Base-by-base conservation (phyloP, 1,140 invertebrate genomes). In the Atta cephalotes region DNA sequence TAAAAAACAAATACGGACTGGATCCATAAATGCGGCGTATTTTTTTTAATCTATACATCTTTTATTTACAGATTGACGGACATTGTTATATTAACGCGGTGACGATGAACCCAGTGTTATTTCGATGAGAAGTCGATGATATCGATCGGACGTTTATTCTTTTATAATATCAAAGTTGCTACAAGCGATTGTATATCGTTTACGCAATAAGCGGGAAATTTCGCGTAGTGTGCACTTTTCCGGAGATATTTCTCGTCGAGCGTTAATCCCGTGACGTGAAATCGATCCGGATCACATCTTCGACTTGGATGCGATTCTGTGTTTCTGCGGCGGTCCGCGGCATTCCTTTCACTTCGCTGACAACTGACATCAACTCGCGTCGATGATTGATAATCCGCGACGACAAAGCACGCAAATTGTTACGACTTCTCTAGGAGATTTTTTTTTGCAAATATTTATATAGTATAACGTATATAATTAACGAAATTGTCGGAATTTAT, bases 301-400 rank as follows among this genome's bases (percentile, higher is more conserved):
- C 80, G 70, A 84, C 70, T 70, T 84, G 80, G 25, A 76, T 76
- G 80, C 56, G 45, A 25, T 31, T 72, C 10, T n/a, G 56, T 7
- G 49, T 49, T 51, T 49, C 56, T 49, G 7, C 16, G n/a, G 16
- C 10, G 16, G 58, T 60, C 28, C 9, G 25, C 68, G 25, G 18
- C 56, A 62, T 84, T 84, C 80, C 70, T 84, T 84, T 84, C 80
- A 84, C 80, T 84, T 84, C 18, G 39, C 58, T 25, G 53, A 72
- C 65, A 51, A 28, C 65, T 18, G 31, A 9, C 25, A 0, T 25
- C 25, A 25, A 25, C 78, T 35, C 14, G 25, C 49, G 31, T 21
- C 49, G 31, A 21, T 35, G 79, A 72, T 82, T 82, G 79, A 82
- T 68, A 84, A 25, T 74, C 28, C 66, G 31, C 25, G 14, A 72